Base-by-base conservation (phyloP, 2,113 vertebrate genomes). In the Phainopepla nitens region DNA sequence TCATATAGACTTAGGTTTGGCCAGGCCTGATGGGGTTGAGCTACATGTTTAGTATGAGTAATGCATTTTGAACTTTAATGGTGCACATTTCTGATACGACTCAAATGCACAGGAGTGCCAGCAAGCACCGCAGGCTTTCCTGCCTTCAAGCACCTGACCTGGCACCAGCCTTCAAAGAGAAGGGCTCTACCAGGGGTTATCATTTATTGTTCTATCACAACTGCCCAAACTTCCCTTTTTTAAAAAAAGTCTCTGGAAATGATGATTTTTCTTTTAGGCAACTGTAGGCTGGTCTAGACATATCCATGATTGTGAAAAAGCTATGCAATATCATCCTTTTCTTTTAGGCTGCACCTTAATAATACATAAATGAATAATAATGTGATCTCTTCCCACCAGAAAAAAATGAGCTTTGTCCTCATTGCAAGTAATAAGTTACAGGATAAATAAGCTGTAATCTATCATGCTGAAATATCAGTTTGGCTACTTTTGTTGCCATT, bases 1-100 rank as follows among this genome's bases (percentile, higher is more conserved):
- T 96, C 77, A 61, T 1, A 0, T 29, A 85, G 65, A n/a, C 36
- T 92, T 57, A 36, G 18, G 31, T 94, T 75, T 75, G 42, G 42
- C 58, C 9, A 3, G 56, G 56, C 69, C 71, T 87, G 71, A 58
- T 3, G 3, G 42, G 47, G 35, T 76, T 81, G 61, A 89, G 65
- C 73, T 81, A 60, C 35, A 29, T 3, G 3, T 82, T 88, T 82
- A 49, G 20, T 79, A 57, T 97, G 95, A 97, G 91, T 94, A 97
- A 97, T 79, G 57, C 39, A 25, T 87, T 92, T 78, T 93, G 93
- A 94, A 92, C 93, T 96, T 95, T 65, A 75, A 51, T 78, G 53
- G 72, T 82, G 61, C 91, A 72, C 69, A 14, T 29, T 94, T 64
- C 56, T 76, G 91, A 71, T 93, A 96, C 95, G 94, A 96, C 83